Percentiles rank a stretch among this genome's conserved stretches.
Evolutionary conservation across 2,888 invertebrate genomes (phyloP).

Genomic region (Philereme transversata): DNA sequence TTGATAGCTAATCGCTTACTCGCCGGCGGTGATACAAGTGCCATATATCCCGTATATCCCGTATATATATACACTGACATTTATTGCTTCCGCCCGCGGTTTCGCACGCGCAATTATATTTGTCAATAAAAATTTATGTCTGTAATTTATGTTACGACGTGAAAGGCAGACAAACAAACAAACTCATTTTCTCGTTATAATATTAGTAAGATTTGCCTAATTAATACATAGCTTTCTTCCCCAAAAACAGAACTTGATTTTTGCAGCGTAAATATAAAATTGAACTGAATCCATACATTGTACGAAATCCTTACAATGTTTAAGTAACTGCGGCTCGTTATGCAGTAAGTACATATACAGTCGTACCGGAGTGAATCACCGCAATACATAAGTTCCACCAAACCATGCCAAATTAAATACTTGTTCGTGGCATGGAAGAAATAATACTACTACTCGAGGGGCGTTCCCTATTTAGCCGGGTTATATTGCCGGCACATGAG

Average conservation of each 20-base stretch:
- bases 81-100: no score
- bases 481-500: slow-evolving; percentile 13
- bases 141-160: no score
- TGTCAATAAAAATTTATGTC: no score
- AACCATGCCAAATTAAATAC: slow-evolving; percentile 28
- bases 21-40: no score
- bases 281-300: background rate
- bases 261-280: no score
- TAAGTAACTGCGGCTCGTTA: slow-evolving; percentile 4
- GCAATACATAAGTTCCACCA: slow-evolving; percentile 48
- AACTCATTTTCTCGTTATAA: no score
- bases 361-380: slow-evolving; percentile 37
- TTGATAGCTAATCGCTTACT: no score
- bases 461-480: slow-evolving; percentile 23
- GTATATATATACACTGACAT: no score
- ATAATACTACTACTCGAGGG: slow-evolving; percentile 15
- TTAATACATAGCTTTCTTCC: background rate
- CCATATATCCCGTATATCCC: no score
- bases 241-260: no score
- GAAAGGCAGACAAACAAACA: no score
- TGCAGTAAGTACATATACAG: slow-evolving; percentile 2
- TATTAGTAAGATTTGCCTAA: background rate
- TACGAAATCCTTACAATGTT: background rate
- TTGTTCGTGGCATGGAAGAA: slow-evolving; percentile 1
- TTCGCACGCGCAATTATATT: no score